Percentiles rank a stretch among this genome's conserved stretches.
Evolutionary conservation across 30 jellyfish, hydroid and myxozoan species (phyloP).

Genomic region (Aurelia aurita): DNA sequence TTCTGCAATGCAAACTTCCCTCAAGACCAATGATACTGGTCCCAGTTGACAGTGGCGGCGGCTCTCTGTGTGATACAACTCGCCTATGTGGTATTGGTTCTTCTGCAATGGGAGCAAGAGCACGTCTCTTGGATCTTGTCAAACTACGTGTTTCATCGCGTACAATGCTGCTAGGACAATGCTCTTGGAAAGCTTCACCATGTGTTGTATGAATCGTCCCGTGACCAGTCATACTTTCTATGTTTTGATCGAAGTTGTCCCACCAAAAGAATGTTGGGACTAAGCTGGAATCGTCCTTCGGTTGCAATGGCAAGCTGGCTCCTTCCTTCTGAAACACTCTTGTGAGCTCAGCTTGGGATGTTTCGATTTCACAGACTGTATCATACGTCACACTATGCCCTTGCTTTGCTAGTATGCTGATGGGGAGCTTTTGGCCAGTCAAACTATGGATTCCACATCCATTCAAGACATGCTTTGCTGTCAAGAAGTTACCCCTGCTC

Average conservation of each 20-base stretch:
- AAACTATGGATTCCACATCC: slow-evolving; percentile 24
- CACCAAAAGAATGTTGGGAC: slow-evolving; percentile 42
- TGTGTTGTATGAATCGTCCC: slow-evolving; percentile 52
- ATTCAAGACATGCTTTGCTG: slow-evolving; percentile 5
- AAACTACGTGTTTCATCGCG: slow-evolving; percentile 23
- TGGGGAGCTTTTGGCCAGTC: slow-evolving; percentile 25
- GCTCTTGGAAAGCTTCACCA: slow-evolving; percentile 45
- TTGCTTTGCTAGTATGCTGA: slow-evolving; percentile 6
- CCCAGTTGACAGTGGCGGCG: slow-evolving; percentile 22
- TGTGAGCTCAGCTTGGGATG: slow-evolving; percentile 30
- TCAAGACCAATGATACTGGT: slow-evolving; percentile 12
- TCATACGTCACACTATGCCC: slow-evolving; percentile 25
- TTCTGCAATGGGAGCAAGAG: neutral
- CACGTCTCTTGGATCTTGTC: slow-evolving; percentile 21
- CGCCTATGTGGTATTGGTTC: neutral
- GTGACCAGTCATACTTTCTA: slow-evolving; percentile 46
- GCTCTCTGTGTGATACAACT: slow-evolving; percentile 12
- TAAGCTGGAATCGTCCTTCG: neutral
- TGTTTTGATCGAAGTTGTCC: slow-evolving; percentile 2
- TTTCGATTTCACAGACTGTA: slow-evolving; percentile 13
- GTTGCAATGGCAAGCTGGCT: slow-evolving; percentile 13
- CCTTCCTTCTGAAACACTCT: neutral
- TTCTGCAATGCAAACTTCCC: slow-evolving; percentile 8
- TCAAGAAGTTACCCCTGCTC: slow-evolving; percentile 21
- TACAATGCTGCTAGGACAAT: slow-evolving; percentile 40